Evolutionary conservation across 2,797 vertebrate genomes (phyloP).

Genomic region (Poecilia velifera): DNA sequence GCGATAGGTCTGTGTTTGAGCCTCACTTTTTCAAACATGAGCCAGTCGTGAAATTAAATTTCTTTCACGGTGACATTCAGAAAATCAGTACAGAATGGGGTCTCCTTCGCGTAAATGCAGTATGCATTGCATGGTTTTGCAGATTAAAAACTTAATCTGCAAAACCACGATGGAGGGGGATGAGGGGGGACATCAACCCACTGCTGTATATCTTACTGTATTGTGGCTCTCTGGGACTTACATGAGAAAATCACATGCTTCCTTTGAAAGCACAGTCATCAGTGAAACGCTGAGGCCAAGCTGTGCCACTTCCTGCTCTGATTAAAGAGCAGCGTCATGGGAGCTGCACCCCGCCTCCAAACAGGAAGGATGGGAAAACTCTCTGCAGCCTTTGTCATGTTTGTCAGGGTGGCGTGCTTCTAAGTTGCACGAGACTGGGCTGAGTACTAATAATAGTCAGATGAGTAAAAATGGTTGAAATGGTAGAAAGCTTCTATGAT

Average conservation of each 20-base stretch:
- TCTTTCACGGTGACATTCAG: neutral
- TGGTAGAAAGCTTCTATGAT: slow-evolving; percentile 13
- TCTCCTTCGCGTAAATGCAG: neutral
- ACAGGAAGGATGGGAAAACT: slow-evolving; percentile 55
- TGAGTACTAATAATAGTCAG: slow-evolving; percentile 35
- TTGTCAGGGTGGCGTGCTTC: slow-evolving; percentile 31
- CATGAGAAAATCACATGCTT: slow-evolving; percentile 50
- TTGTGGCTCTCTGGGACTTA: slow-evolving; percentile 11
- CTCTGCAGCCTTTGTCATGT: slow-evolving; percentile 34
- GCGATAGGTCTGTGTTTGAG: neutral
- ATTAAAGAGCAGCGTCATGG: slow-evolving; percentile 61
- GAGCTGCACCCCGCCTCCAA: slow-evolving; percentile 40
- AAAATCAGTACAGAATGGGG: neutral
- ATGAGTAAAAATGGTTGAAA: neutral
- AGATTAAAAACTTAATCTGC: slow-evolving; percentile 8
- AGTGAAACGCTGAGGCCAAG: slow-evolving; percentile 53
- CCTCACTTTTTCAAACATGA: neutral
- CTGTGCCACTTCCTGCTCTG: slow-evolving; percentile 53
- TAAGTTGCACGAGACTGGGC: slow-evolving; percentile 8
- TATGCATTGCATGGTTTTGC: neutral
- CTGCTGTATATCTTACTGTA: slow-evolving; percentile 5
- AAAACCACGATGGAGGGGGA: neutral
- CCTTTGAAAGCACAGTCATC: slow-evolving; percentile 34
- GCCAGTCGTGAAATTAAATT: neutral
- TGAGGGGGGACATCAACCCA: neutral